phyloP scores from a whole-genome alignment of 2,888 invertebrate genomes.

The Mactromeris polynyma region DNA sequence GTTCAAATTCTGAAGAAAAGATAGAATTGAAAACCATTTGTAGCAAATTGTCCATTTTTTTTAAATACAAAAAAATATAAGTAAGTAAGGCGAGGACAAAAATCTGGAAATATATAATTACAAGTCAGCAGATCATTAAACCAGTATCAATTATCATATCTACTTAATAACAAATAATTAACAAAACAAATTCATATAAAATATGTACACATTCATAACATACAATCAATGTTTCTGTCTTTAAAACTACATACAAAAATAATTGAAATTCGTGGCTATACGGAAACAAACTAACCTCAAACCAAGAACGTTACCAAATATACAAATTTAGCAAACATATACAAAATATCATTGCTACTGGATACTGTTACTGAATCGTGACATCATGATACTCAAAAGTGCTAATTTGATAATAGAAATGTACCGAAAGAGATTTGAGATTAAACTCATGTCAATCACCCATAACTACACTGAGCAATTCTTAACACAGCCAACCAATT shows the following conservation, averaged over 20 bases:
- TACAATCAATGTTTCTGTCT: not conserved
- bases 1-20: too few relatives aligned
- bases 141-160: not conserved
- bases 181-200: conserved; percentile 6
- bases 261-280: conserved; percentile 7
- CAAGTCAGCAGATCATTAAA: not conserved
- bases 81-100: too few relatives aligned
- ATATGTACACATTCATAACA: not conserved
- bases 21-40: too few relatives aligned
- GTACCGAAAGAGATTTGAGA: not conserved
- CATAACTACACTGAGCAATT: not conserved
- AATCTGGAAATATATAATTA: too few relatives aligned
- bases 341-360: not conserved
- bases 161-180: not conserved
- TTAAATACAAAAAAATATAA: too few relatives aligned
- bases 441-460: not conserved
- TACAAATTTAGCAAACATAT: not conserved
- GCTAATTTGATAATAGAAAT: not conserved
- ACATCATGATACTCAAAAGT: not conserved
- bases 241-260: not conserved
- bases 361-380: not conserved
- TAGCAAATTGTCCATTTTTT: too few relatives aligned
- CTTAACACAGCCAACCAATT: not conserved
- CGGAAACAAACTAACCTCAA: not conserved
- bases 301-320: not conserved